phyloP scores from a whole-genome alignment of 2,113 vertebrate species.

The Seriola aureovittata region DNA sequence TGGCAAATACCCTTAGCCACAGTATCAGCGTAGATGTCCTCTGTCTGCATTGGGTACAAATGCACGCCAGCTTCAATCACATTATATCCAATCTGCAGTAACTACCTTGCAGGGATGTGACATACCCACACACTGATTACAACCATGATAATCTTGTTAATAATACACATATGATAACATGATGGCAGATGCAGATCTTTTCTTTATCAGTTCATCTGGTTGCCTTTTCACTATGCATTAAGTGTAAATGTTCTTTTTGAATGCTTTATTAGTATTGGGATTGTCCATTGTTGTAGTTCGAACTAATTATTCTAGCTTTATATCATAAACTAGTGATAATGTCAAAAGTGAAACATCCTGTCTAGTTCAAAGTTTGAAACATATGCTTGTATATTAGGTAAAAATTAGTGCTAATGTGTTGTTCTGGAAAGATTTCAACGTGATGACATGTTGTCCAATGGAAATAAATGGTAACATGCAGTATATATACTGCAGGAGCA shows the following conservation, averaged over 20 bases:
- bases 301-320: neutral
- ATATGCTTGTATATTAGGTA: conserved; percentile 15
- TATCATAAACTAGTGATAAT: neutral
- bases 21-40: neutral
- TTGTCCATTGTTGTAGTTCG: neutral
- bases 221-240: no score
- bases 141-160: no score
- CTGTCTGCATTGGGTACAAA: neutral
- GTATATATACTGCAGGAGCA: neutral
- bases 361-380: neutral
- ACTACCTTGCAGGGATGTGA: neutral
- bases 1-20: neutral
- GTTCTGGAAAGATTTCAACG: neutral
- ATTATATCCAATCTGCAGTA: neutral
- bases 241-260: no score
- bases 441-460: neutral
- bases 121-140: no score
- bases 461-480: conserved; percentile 1
- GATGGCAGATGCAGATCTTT: no score
- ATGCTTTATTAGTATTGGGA: no score
- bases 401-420: conserved; percentile 9
- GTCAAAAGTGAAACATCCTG: conserved; percentile 10
- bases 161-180: no score
- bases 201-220: no score
- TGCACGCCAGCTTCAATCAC: neutral